Evolutionary conservation across 2,888 invertebrate genomes (phyloP).

Genomic region (Drosophila ustulata): DNA sequence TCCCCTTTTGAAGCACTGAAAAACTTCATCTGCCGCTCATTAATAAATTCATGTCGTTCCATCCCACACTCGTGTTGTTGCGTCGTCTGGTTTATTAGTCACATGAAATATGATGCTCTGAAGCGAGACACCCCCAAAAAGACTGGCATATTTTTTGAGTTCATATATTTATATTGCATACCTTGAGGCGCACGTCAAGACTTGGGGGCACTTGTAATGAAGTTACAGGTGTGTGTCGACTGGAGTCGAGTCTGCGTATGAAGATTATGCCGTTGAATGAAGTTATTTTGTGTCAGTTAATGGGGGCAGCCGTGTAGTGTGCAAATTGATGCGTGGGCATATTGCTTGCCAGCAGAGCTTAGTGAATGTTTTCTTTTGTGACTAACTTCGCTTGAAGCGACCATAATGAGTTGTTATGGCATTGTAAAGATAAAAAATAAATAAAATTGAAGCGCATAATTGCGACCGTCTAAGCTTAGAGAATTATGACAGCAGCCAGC

Average conservation of each 20-base stretch:
- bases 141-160: constrained; percentile 57
- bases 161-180: constrained; percentile 66
- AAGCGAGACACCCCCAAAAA: constrained; percentile 21
- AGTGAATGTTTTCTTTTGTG: background rate
- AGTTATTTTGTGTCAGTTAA: constrained; percentile 9
- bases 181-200: constrained; percentile 42
- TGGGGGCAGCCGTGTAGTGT: constrained; percentile 6
- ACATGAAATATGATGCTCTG: constrained; percentile 79
- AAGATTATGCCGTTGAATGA: constrained; percentile 16
- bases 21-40: constrained; percentile 83
- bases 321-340: constrained; percentile 7
- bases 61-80: constrained; percentile 7
- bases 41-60: constrained; percentile 80
- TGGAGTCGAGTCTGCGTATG: constrained; percentile 2
- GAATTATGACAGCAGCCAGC: constrained; percentile 20
- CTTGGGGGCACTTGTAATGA: constrained; percentile 52
- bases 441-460: constrained; percentile 12
- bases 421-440: no score
- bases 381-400: no score
- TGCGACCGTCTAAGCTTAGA: constrained; percentile 6
- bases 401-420: no score
- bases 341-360: background rate
- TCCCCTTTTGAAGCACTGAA: constrained; percentile 23
- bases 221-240: constrained; percentile 70
- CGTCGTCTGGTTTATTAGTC: constrained; percentile 73